These are phyloP conservation scores for Lethenteron camtschaticum DNA, from an alignment of 2,113 vertebrate genomes.

Conservation along the genomic window DNA sequence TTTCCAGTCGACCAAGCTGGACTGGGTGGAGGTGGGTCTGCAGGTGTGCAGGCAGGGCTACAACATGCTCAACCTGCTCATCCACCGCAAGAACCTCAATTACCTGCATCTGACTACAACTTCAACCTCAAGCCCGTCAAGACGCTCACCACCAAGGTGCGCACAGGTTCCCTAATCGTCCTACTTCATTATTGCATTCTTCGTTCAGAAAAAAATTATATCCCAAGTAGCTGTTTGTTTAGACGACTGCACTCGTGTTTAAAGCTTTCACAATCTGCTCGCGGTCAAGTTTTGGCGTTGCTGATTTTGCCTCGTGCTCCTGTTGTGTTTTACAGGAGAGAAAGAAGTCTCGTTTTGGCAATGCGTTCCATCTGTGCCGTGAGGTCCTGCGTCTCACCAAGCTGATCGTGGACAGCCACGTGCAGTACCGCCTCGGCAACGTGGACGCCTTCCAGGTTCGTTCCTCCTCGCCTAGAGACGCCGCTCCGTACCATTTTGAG, in stretches of 20 bases:
- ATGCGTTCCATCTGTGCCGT: constrained; percentile 84
- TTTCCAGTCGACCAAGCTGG: constrained; percentile 94
- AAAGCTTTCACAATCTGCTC: neutral
- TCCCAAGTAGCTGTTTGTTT: constrained; percentile 3
- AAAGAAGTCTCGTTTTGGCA: constrained; percentile 91
- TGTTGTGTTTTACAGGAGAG: constrained; percentile 35
- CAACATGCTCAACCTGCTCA: constrained; percentile 97
- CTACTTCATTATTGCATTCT: too few species aligned
- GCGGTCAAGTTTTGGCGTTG: neutral
- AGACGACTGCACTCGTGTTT: neutral
- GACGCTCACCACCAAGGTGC: constrained; percentile 92
- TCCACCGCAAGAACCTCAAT: constrained; percentile 96
- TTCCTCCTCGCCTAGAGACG: neutral
- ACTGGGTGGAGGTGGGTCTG: constrained; percentile 93
- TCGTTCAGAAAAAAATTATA: too few species aligned
- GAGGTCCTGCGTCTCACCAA: constrained; percentile 87
- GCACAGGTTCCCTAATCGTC: neutral
- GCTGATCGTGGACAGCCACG: constrained; percentile 89
- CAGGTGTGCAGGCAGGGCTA: constrained; percentile 96
- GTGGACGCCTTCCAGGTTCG: constrained; percentile 88
- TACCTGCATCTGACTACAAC: constrained; percentile 93
- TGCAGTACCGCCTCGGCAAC: constrained; percentile 89
- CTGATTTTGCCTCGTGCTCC: too few species aligned
- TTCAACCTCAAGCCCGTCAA: constrained; percentile 97
- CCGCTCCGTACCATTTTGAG: too few species aligned